These are phyloP conservation scores for Halcyon chelicuti DNA, from an alignment of 2,797 vertebrate species.

Conservation along the genomic window DNA sequence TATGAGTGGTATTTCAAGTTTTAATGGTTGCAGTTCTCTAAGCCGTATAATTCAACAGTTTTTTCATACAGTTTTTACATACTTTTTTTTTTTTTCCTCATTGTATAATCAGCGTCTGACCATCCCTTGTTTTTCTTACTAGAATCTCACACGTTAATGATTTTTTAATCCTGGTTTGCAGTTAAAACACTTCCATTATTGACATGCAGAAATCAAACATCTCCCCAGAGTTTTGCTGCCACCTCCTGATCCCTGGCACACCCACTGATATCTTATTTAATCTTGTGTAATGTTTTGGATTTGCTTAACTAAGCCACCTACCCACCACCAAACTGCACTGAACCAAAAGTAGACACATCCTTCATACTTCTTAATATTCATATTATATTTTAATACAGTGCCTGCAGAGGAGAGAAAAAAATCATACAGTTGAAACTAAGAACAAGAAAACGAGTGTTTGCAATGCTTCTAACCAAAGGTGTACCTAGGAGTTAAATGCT, in stretches of 20 bases:
- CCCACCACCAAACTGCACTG: not conserved
- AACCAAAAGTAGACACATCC: not conserved
- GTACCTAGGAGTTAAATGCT: not conserved
- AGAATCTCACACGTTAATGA: not conserved
- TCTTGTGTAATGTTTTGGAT: not conserved
- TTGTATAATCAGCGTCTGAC: not conserved
- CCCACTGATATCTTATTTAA: not conserved
- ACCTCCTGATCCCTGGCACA: constrained; percentile 21
- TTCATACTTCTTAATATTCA: not conserved
- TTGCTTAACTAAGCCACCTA: not conserved
- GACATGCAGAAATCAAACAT: not conserved
- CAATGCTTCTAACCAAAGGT: not conserved
- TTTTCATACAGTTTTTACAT: not conserved
- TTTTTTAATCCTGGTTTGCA: not conserved
- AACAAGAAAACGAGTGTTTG: not conserved
- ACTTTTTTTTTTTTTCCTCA: no score
- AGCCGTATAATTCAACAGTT: not conserved
- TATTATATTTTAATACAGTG: not conserved
- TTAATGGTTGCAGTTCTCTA: not conserved
- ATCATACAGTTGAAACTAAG: not conserved
- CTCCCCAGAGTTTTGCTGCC: constrained; percentile 44
- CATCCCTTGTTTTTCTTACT: not conserved
- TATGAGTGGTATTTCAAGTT: not conserved
- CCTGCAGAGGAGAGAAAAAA: not conserved
- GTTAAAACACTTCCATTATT: not conserved